A percentile compares a stretch with the other conserved stretches of the same genome.
phyloP scores from a whole-genome alignment of 1,140 invertebrate genomes.

The Polyergus mexicanus region DNA sequence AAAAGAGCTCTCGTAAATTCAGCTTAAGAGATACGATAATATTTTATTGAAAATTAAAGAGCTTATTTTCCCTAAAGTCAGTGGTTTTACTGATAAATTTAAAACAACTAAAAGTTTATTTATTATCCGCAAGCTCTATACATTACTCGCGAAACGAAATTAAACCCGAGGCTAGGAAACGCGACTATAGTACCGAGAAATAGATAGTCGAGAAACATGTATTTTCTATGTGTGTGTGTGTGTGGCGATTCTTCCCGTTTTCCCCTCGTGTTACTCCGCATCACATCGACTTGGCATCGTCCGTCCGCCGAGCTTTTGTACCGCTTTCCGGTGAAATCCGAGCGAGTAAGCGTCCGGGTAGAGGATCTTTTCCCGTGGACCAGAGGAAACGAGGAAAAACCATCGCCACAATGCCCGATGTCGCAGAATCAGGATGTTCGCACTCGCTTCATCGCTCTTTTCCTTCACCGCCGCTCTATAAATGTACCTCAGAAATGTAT shows the following conservation, averaged over 20 bases:
- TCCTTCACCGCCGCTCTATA: slow-evolving; percentile 36
- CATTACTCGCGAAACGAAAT: not conserved
- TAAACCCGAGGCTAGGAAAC: slow-evolving; percentile 10
- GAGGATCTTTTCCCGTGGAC: slow-evolving; percentile 48
- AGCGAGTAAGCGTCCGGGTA: slow-evolving; percentile 17
- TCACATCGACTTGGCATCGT: slow-evolving; percentile 49
- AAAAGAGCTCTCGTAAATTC: not conserved
- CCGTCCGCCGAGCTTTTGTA: slow-evolving; percentile 47
- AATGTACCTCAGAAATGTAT: slow-evolving; percentile 36
- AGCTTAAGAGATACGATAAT: not conserved
- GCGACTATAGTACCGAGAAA: not conserved
- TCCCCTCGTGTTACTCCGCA: not conserved
- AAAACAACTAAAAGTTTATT: not conserved
- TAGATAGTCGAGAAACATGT: slow-evolving; percentile 32
- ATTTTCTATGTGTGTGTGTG: too few species aligned
- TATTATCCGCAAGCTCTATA: not conserved
- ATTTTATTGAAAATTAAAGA: slow-evolving; percentile 1
- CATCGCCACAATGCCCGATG: slow-evolving; percentile 69
- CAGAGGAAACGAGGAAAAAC: slow-evolving; percentile 69
- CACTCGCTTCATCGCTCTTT: slow-evolving; percentile 43
- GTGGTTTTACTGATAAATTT: too few species aligned
- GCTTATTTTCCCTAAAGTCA: not conserved
- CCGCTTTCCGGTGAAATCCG: slow-evolving; percentile 49
- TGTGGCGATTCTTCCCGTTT: slow-evolving; percentile 35
- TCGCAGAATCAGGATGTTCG: slow-evolving; percentile 77